Conservation (phyloP, 2,113 vertebrate species). For the Laticauda colubrina region DNA sequence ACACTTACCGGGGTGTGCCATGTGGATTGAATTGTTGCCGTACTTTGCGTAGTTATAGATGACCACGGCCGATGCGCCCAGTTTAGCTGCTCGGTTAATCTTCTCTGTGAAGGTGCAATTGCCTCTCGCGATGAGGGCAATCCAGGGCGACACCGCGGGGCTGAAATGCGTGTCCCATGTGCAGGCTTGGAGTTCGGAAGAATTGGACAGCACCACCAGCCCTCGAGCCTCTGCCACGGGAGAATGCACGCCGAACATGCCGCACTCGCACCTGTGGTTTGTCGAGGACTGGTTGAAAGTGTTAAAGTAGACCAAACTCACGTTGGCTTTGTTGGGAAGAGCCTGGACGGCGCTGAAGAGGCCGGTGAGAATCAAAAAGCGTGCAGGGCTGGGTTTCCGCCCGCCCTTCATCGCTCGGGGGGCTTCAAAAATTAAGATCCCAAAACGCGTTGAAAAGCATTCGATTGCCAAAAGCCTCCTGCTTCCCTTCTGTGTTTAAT, state of each 20-base stretch:
- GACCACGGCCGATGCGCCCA: slow-evolving; percentile 78
- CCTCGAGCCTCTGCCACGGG: slow-evolving; percentile 56
- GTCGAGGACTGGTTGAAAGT: slow-evolving; percentile 48
- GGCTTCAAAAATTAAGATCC: slow-evolving; percentile 21
- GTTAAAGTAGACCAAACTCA: slow-evolving; percentile 63
- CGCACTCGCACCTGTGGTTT: slow-evolving; percentile 59
- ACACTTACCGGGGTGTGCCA: slow-evolving; percentile 75
- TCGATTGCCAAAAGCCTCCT: not conserved
- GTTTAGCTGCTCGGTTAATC: slow-evolving; percentile 71
- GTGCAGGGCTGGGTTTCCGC: not conserved
- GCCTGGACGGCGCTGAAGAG: slow-evolving; percentile 35
- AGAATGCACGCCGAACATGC: slow-evolving; percentile 69
- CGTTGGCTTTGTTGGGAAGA: slow-evolving; percentile 46
- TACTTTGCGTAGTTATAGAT: slow-evolving; percentile 74
- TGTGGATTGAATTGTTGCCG: slow-evolving; percentile 69
- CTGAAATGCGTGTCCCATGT: slow-evolving; percentile 59
- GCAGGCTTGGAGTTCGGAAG: slow-evolving; percentile 64
- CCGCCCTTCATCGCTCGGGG: slow-evolving; percentile 61
- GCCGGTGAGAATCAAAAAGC: slow-evolving; percentile 28
- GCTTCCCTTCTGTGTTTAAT: slow-evolving; percentile 31
- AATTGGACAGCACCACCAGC: slow-evolving; percentile 60
- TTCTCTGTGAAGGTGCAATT: slow-evolving; percentile 84
- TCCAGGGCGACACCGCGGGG: slow-evolving; percentile 64
- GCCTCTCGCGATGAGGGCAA: slow-evolving; percentile 87
- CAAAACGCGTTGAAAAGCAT: slow-evolving; percentile 19